phyloP scores from a whole-genome alignment of 2,797 vertebrate species.

The Myiotriccus ornatus region DNA sequence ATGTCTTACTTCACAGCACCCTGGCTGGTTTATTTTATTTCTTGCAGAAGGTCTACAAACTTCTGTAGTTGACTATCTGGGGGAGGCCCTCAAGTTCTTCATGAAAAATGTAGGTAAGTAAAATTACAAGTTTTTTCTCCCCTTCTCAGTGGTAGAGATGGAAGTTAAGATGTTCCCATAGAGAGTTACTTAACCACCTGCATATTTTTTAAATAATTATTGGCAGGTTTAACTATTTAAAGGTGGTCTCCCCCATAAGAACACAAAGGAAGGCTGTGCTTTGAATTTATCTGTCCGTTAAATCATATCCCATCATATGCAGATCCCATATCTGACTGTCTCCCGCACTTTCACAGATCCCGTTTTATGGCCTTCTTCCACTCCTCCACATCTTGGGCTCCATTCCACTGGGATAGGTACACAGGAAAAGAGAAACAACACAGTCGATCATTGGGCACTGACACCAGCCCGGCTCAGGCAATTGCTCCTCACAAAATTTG shows the following conservation, averaged over 20 bases:
- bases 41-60: conserved; percentile 41
- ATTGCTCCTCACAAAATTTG: too few relatives aligned
- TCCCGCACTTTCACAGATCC: too few relatives aligned
- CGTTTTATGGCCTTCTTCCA: too few relatives aligned
- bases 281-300: background rate
- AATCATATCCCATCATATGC: background rate
- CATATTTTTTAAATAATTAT: background rate
- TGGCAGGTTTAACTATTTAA: background rate
- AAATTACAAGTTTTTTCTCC: background rate
- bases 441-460: too few relatives aligned
- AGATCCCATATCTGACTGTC: too few relatives aligned
- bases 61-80: conserved; percentile 25
- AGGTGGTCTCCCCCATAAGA: background rate
- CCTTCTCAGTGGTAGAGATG: background rate
- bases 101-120: background rate
- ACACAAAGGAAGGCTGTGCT: background rate
- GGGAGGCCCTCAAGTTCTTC: conserved; percentile 36
- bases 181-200: background rate
- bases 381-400: too few relatives aligned
- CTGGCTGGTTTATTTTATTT: conserved; percentile 56
- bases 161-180: background rate
- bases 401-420: too few relatives aligned
- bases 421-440: too few relatives aligned
- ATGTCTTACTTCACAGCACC: conserved; percentile 33
- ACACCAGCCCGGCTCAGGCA: too few relatives aligned